Conservation (phyloP, 2,113 vertebrate species). For the Meleagris gallopavo region DNA sequence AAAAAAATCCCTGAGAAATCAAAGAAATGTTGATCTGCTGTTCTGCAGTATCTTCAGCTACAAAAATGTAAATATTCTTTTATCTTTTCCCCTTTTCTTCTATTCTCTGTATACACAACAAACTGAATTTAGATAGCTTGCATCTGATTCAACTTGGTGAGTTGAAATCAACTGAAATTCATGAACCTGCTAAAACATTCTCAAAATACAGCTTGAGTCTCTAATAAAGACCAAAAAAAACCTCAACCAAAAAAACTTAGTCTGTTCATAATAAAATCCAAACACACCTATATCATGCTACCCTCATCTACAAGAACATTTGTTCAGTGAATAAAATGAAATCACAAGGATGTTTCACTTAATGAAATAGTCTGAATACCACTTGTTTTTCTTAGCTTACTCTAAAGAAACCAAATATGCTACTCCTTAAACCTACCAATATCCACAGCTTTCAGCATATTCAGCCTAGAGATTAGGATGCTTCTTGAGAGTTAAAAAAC, state of each 20-base stretch:
- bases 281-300: neutral
- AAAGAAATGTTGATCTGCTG: neutral
- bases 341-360: slow-evolving; percentile 6
- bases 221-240: slow-evolving; percentile 1
- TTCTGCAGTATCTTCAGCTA: neutral
- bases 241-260: neutral
- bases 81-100: neutral
- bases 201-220: neutral
- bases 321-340: slow-evolving; percentile 22
- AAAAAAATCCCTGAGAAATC: neutral
- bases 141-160: neutral
- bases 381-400: neutral
- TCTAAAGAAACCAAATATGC: neutral
- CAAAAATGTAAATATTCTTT: neutral
- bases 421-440: slow-evolving; percentile 19
- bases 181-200: neutral
- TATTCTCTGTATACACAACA: neutral
- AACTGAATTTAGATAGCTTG: neutral
- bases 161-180: slow-evolving; percentile 5
- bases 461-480: slow-evolving; percentile 11
- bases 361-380: neutral
- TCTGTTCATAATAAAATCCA: slow-evolving; percentile 33
- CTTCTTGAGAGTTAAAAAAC: slow-evolving; percentile 67
- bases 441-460: neutral
- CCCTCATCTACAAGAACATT: neutral